Base-by-base conservation (phyloP, 2,113 vertebrate species). In the Xiphophorus hellerii region DNA sequence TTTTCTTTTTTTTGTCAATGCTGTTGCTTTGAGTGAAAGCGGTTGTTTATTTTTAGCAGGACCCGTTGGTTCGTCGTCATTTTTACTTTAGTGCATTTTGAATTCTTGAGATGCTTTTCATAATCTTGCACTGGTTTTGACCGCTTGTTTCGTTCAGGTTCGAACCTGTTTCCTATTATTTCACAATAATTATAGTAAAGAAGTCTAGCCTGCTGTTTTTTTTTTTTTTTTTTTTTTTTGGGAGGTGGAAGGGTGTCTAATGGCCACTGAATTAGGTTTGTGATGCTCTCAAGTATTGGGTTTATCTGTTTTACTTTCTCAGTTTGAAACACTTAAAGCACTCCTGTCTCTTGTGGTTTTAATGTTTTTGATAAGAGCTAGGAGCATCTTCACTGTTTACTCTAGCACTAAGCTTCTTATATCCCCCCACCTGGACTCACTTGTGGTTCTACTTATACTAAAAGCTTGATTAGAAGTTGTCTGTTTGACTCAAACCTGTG, bases 401-500 rank as follows among this genome's bases (percentile, higher is more conserved):
- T 60, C 4, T 37, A 20, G 20, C 33, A 61, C 33, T 27, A 66
- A 54, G 62, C 62, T 35, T 11, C 42, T 35, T 74, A 58, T 51
- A 10, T 22, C 13, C 31, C 64, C n/a, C 9, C 28, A 6, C 13
- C n/a, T 22, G 3, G 17, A 66, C 58, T 37, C n/a, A 25, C 31
- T 66, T 28, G 27, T 67, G 28, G 6, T 27, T 25, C 20, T 58
- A 74, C 15, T 74, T 61, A 9, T 5, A 62, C 30, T 62, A 69
- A 69, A 37, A 17, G 13, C 74, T 48, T 62, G 14, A 63, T 69
- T 39, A 76, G 74, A 17, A 44, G 29, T 69, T 51, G 8, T 69
- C 22, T 61, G 28, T 3, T 30, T n/a, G 42, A 51, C 29, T 64
- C 33, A 76, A 31, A 69, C 12, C 9, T 54, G 8, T 44, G 35